Evolutionary conservation across 1,140 invertebrate species (phyloP), one percentile per base, ranked within the genome.

Genomic region (Augochlora pura): DNA sequence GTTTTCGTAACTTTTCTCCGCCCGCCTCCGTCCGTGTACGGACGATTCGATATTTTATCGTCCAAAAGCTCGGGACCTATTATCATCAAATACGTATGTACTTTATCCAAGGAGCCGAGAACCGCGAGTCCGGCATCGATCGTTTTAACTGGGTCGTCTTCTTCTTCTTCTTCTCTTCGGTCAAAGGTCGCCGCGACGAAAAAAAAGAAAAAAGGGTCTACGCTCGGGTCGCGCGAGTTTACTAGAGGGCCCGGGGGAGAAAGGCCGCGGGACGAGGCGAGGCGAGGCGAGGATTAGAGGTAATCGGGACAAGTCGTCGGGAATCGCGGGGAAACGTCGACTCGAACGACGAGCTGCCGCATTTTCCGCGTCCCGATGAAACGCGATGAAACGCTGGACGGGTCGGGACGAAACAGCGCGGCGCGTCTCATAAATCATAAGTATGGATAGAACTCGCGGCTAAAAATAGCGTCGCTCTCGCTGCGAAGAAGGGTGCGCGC

Each of bases 361-460:
- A 10, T 66, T 66, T 23, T 25, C 38, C 14, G 64, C 39, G n/a
- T 46, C 14, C 2, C 42, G 42, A 46, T 46, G 42, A 46, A 46
- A 46, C 42, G 42, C 10, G 42, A 46, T 46, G 42, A 46, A 32
- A 32, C 32, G 42, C 9, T 9, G 42, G 14, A 46, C 14, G 14
- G 42, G 42, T 46, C 42, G 42, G 42, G 42, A 14, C 42, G 42
- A 14, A 46, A 78, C 72, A 78, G 32, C 32, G 32, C 72, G 81
- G 72, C 70, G 52, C 64, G 77, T 78, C 75, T 75, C 75, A 77
- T 86, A 81, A 81, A 86, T 84, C 80, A 84, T 57, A 59, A 64
- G 69, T 67, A 70, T 49, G 59, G 80, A 64, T 78, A 71, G 77
- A 71, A 77, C 52, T 62, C 65, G n/a, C 23, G 1, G 64, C 64